phyloP scores from a whole-genome alignment of 2,797 vertebrate genomes.

The Eospalax fontanierii region DNA sequence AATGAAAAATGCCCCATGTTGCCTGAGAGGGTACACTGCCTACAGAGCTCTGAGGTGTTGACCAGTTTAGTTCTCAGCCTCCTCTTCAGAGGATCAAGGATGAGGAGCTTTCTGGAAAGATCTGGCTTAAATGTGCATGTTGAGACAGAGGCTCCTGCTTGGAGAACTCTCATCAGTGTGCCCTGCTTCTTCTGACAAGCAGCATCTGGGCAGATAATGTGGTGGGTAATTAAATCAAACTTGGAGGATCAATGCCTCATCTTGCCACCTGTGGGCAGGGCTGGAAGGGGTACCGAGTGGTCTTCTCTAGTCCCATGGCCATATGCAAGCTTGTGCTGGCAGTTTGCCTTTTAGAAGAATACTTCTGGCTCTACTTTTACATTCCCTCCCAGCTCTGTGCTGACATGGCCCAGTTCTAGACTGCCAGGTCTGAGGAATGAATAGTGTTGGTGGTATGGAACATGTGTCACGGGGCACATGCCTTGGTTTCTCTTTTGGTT shows the following conservation, averaged over 20 bases:
- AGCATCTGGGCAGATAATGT: constrained; percentile 70
- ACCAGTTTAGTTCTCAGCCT: constrained; percentile 33
- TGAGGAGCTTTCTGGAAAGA: constrained; percentile 39
- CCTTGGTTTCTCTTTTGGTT: constrained; percentile 82
- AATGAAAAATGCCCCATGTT: constrained; percentile 13
- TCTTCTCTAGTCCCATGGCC: constrained; percentile 82
- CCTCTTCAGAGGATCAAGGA: not conserved
- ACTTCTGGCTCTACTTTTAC: constrained; percentile 49
- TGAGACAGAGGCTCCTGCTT: constrained; percentile 67
- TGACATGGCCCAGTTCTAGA: not conserved
- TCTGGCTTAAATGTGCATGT: constrained; percentile 71
- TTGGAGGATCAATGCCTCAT: constrained; percentile 14
- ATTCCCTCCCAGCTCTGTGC: constrained; percentile 32
- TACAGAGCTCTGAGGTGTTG: not conserved
- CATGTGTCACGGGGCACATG: constrained; percentile 81
- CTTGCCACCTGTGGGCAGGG: constrained; percentile 34
- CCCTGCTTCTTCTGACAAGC: constrained; percentile 43
- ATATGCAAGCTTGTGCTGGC: constrained; percentile 81
- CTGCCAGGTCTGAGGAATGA: constrained; percentile 76
- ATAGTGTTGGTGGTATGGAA: constrained; percentile 76
- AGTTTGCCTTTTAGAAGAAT: constrained; percentile 80
- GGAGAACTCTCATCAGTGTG: constrained; percentile 74
- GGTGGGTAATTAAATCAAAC: not conserved
- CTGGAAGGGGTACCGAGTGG: constrained; percentile 28
- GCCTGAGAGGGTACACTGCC: constrained; percentile 13